phyloP scores from a whole-genome alignment of 2,797 vertebrate genomes.

The Arnoldichthys spilopterus region DNA sequence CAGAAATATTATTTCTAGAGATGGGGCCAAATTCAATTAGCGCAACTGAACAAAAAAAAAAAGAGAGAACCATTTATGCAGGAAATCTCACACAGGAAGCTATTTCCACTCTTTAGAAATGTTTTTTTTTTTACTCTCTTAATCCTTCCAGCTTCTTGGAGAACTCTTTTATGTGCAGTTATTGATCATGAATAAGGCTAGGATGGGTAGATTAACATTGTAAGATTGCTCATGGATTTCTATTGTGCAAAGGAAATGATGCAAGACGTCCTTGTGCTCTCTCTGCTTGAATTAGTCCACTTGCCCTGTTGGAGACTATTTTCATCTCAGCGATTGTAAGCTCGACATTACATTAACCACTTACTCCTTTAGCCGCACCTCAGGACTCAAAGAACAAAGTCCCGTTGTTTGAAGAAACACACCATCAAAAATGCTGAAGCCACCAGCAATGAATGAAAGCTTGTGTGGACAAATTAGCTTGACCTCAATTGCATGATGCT shows the following conservation, averaged over 20 bases:
- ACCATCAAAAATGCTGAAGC: not conserved
- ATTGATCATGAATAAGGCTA: conserved; percentile 79
- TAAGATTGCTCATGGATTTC: conserved; percentile 70
- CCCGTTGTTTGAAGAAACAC: not conserved
- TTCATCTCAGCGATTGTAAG: conserved; percentile 14
- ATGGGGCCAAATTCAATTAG: conserved; percentile 79
- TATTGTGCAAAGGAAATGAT: conserved; percentile 49
- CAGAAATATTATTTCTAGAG: conserved; percentile 80
- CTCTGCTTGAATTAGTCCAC: conserved; percentile 30
- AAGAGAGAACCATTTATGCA: conserved; percentile 74
- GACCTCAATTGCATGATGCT: not conserved
- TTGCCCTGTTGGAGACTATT: conserved; percentile 12
- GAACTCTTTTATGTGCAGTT: conserved; percentile 74
- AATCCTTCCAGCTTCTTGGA: conserved; percentile 72
- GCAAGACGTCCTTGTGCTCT: conserved; percentile 46
- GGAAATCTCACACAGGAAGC: conserved; percentile 76
- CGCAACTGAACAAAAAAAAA: conserved; percentile 64
- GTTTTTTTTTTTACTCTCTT: conserved; percentile 61
- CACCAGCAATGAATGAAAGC: not conserved
- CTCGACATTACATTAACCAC: not conserved
- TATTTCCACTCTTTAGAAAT: conserved; percentile 68
- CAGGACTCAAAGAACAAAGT: not conserved
- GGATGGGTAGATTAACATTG: conserved; percentile 68
- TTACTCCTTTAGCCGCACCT: not conserved
- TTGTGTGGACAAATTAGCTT: not conserved